A percentile compares a stretch with the other conserved stretches of the same genome.
These are phyloP conservation scores for Cyprichromis sp. DNA, from an alignment of 2,113 vertebrate genomes.

Conservation along the genomic window DNA sequence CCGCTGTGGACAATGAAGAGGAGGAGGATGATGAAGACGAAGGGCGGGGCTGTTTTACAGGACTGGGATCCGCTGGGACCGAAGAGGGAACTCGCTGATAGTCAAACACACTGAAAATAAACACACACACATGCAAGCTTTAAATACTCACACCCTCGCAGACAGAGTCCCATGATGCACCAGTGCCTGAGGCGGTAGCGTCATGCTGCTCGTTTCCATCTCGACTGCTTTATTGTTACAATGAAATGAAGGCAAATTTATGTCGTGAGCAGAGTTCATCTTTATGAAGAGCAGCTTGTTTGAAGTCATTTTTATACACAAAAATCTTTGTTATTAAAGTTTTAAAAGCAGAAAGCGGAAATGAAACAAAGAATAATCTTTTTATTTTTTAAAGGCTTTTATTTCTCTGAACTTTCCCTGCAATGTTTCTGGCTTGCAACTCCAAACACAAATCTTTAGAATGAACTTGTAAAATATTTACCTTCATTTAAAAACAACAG, in stretches of 20 bases:
- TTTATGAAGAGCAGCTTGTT: not conserved
- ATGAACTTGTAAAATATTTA: not conserved
- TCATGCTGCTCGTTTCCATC: not conserved
- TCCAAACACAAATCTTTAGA: not conserved
- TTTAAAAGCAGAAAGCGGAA: not conserved
- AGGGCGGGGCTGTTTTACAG: constrained; percentile 36
- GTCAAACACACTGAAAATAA: constrained; percentile 49
- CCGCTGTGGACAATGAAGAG: constrained; percentile 3
- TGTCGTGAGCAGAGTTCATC: not conserved
- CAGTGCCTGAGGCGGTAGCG: not conserved
- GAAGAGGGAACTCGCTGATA: constrained; percentile 60
- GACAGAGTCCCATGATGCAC: not conserved
- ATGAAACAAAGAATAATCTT: not conserved
- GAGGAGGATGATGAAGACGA: constrained; percentile 25
- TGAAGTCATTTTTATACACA: not conserved
- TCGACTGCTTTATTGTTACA: not conserved
- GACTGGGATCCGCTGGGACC: constrained; percentile 17
- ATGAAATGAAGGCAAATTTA: constrained; percentile 1
- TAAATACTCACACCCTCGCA: not conserved
- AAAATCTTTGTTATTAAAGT: not conserved
- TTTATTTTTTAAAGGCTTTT: not conserved
- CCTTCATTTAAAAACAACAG: not conserved
- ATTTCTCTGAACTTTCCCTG: not conserved
- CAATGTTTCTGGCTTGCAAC: not conserved
- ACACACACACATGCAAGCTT: not conserved